Percentiles rank a stretch among this genome's conserved stretches.
phyloP scores from a whole-genome alignment of 2,888 invertebrate species.

The Ornithoptera priamus region DNA sequence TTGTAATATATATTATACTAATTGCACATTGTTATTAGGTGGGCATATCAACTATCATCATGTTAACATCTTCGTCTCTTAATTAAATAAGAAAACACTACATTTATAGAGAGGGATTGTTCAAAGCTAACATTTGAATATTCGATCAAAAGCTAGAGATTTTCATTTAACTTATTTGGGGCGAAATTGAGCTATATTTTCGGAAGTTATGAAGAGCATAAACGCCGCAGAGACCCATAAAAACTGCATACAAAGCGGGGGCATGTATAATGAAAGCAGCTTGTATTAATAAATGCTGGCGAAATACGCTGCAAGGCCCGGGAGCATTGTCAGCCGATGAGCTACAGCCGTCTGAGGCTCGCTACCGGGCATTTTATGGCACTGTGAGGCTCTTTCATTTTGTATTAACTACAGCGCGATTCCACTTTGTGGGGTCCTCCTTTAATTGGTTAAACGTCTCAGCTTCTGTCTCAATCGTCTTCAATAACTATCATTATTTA shows the following conservation, averaged over 20 bases:
- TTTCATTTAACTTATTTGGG: no score
- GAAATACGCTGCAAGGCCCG: conserved; percentile 35
- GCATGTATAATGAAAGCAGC: conserved; percentile 47
- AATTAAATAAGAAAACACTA: no score
- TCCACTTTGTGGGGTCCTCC: conserved; percentile 20
- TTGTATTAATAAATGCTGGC: conserved; percentile 53
- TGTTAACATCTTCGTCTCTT: no score
- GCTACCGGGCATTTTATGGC: conserved; percentile 52
- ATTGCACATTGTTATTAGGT: no score
- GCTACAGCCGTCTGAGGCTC: conserved; percentile 39
- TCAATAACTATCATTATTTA: conserved; percentile 10
- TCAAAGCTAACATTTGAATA: no score
- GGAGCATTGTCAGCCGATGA: conserved; percentile 46
- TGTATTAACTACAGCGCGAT: conserved; percentile 25
- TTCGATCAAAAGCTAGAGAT: no score
- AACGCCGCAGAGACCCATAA: conserved; percentile 42
- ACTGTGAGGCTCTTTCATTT: conserved; percentile 31
- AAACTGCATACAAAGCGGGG: conserved; percentile 61
- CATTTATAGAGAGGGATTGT: no score
- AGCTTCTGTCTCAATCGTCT: conserved; percentile 9
- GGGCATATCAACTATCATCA: no score
- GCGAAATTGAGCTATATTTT: not conserved
- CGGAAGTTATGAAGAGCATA: conserved; percentile 38
- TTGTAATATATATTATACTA: no score
- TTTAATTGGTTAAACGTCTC: conserved; percentile 27